Evolutionary conservation across 2,113 vertebrate genomes (phyloP).

Genomic region (Orientallactaga bullata): DNA sequence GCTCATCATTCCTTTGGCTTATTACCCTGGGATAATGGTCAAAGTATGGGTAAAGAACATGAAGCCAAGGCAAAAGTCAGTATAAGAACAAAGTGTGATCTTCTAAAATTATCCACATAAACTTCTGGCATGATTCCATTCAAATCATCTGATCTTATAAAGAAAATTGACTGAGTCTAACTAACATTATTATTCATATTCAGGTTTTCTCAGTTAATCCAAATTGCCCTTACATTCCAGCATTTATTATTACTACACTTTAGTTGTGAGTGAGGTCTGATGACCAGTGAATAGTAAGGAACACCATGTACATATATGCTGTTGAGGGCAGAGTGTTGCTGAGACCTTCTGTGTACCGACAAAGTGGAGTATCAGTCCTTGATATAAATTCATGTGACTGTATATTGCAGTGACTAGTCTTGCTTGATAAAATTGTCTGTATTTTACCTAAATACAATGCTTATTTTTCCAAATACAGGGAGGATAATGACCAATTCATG

Average conservation of each 20-base stretch:
- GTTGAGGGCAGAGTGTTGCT: too few relatives aligned
- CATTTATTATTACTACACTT: background rate
- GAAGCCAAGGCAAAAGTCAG: background rate
- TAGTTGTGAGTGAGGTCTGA: background rate
- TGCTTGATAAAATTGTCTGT: background rate
- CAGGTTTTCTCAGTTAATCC: background rate
- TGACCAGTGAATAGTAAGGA: background rate
- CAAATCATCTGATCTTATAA: background rate
- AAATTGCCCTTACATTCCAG: background rate
- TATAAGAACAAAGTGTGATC: background rate
- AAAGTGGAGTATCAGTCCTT: background rate
- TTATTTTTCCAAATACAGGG: background rate
- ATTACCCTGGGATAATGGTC: background rate
- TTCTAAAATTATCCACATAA: background rate
- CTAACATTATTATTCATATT: background rate
- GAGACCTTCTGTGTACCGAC: background rate
- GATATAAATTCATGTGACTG: background rate
- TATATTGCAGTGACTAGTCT: background rate
- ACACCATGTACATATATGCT: background rate
- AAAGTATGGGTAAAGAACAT: background rate
- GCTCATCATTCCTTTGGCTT: background rate
- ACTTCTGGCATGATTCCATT: background rate
- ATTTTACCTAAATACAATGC: slow-evolving; percentile 3
- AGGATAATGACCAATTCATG: background rate
- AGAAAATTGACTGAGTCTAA: background rate